These are phyloP conservation scores for Priocnemis perturbator DNA, from an alignment of 2,888 invertebrate genomes.

Conservation along the genomic window DNA sequence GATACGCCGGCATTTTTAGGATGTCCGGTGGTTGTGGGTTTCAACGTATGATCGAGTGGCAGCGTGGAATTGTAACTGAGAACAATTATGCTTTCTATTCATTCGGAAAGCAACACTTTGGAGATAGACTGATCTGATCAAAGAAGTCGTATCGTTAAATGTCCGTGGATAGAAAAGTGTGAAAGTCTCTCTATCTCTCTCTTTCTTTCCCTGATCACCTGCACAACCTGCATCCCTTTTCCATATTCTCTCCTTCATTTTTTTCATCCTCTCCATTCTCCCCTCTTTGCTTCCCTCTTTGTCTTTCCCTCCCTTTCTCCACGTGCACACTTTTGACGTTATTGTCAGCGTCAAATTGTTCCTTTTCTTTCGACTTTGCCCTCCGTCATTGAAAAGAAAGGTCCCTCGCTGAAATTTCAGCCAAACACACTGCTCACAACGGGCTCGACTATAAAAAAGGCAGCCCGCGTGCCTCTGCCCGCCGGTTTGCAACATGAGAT, in stretches of 20 bases:
- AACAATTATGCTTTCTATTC: too few species aligned
- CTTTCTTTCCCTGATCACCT: neutral
- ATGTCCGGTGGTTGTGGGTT: too few species aligned
- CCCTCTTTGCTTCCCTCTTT: neutral
- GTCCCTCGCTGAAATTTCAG: conserved; percentile 64
- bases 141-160: too few species aligned
- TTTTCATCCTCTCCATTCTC: too few species aligned
- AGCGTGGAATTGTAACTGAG: too few species aligned
- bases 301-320: conserved; percentile 15
- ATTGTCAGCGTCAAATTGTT: conserved; percentile 43
- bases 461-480: conserved; percentile 37
- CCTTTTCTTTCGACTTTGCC: conserved; percentile 33
- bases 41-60: neutral
- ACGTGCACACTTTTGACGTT: conserved; percentile 30
- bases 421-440: conserved; percentile 51
- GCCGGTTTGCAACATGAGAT: conserved; percentile 55
- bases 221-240: too few species aligned
- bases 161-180: too few species aligned
- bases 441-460: conserved; percentile 55
- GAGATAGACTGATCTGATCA: too few species aligned
- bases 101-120: too few species aligned
- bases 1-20: too few species aligned
- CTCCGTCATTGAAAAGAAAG: neutral
- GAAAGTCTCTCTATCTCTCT: too few species aligned
- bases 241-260: too few species aligned